Evolutionary conservation across 92 coral and sea anemone genomes (phyloP).

Genomic region (Actinernus sp.): DNA sequence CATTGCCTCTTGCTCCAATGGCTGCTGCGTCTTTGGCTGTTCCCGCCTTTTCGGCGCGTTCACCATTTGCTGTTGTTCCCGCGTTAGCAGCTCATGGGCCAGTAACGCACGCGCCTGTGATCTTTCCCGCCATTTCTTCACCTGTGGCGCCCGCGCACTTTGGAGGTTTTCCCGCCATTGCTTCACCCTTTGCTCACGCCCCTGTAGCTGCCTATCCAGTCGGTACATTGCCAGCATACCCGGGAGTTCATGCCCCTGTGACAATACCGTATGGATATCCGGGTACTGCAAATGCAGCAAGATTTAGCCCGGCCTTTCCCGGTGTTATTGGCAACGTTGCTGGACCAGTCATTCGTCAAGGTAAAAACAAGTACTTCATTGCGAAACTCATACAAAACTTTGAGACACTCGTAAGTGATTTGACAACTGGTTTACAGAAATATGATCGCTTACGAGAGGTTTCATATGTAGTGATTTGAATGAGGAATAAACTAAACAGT

Average conservation of each 20-base stretch:
- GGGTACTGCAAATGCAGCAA: not conserved
- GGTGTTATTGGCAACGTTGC: not conserved
- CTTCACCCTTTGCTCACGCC: not conserved
- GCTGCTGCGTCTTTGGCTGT: too few species aligned
- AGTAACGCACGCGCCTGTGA: not conserved
- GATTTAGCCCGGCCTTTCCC: not conserved
- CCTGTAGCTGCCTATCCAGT: not conserved
- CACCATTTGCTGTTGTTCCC: not conserved
- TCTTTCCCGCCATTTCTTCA: not conserved
- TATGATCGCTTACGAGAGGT: too few species aligned
- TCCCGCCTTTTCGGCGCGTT: too few species aligned
- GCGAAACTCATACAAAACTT: too few species aligned
- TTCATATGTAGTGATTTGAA: too few species aligned
- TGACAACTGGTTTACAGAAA: too few species aligned
- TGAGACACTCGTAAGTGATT: too few species aligned
- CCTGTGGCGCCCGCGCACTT: not conserved
- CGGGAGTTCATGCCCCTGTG: not conserved
- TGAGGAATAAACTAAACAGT: too few species aligned
- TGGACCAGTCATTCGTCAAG: not conserved
- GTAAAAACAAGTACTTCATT: too few species aligned
- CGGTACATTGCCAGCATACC: too few species aligned
- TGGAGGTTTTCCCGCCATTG: not conserved
- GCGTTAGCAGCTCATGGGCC: not conserved
- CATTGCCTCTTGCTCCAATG: too few species aligned
- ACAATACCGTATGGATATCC: not conserved